Conservation (phyloP, 2,113 vertebrate species). For the Dolichotis patagonum region DNA sequence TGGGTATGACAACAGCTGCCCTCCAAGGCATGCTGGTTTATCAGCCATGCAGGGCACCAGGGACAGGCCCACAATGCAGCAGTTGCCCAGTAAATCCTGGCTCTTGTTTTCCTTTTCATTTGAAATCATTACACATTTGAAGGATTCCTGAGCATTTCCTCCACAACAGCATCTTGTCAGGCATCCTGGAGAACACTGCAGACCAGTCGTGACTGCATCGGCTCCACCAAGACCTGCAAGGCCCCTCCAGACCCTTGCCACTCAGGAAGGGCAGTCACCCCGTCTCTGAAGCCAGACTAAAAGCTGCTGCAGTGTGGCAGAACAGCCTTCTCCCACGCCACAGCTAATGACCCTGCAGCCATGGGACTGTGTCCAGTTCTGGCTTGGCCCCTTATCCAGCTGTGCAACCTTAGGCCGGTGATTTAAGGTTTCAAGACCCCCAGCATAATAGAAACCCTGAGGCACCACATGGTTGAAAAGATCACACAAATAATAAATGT, state of each 20-base stretch:
- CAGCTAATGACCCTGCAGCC: neutral
- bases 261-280: neutral
- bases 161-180: neutral
- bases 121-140: neutral
- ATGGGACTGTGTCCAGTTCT: too few species aligned
- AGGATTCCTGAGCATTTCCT: neutral
- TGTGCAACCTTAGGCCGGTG: neutral
- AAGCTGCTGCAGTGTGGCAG: neutral
- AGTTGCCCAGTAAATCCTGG: neutral
- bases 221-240: too few species aligned
- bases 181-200: neutral
- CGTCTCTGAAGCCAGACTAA: neutral
- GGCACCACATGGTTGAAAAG: neutral
- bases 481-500: neutral
- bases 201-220: neutral
- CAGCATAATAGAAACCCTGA: neutral
- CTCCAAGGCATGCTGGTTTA: fast-evolving
- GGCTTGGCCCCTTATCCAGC: neutral
- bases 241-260: neutral
- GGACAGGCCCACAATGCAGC: neutral
- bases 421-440: neutral
- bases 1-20: neutral
- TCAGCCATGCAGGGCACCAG: neutral
- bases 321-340: neutral
- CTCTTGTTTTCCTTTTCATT: neutral